A percentile compares a stretch with the other conserved stretches of the same genome.
phyloP scores from a whole-genome alignment of 2,888 invertebrate species.

The Vanessa cardui region DNA sequence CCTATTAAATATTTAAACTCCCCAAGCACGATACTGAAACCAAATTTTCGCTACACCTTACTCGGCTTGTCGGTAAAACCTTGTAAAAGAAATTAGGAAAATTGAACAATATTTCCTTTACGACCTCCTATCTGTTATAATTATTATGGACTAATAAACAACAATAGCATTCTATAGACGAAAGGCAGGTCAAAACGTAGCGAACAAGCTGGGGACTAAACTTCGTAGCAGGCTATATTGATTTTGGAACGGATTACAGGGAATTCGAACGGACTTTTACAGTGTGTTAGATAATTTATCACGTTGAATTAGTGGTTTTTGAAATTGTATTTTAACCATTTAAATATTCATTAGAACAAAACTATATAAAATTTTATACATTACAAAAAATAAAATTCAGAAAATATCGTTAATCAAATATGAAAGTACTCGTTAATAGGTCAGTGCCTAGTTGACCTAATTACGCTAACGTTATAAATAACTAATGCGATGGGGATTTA shows the following conservation, averaged over 20 bases:
- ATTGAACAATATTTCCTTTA: background rate
- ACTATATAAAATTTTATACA: background rate
- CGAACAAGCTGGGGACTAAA: conserved; percentile 1
- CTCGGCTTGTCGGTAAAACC: background rate
- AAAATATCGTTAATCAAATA: background rate
- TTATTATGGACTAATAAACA: background rate
- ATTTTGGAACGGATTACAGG: conserved; percentile 3
- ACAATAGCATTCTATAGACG: background rate
- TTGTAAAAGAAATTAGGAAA: too few species aligned
- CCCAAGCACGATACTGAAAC: background rate
- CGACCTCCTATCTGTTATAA: background rate
- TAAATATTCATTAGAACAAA: background rate
- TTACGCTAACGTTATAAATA: background rate
- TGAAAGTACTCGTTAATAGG: background rate
- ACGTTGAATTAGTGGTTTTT: background rate
- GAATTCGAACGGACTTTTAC: background rate
- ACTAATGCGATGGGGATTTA: too few species aligned
- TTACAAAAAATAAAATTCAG: background rate
- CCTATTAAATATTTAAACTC: conserved; percentile 1
- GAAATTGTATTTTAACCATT: background rate
- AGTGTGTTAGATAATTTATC: background rate
- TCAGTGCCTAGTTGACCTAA: background rate
- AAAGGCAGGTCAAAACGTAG: background rate
- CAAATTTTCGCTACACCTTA: background rate
- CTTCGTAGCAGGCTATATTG: conserved; percentile 5